These are phyloP conservation scores for Gisinianus flammeolus DNA, from an alignment of 2,888 invertebrate genomes.

Conservation along the genomic window DNA sequence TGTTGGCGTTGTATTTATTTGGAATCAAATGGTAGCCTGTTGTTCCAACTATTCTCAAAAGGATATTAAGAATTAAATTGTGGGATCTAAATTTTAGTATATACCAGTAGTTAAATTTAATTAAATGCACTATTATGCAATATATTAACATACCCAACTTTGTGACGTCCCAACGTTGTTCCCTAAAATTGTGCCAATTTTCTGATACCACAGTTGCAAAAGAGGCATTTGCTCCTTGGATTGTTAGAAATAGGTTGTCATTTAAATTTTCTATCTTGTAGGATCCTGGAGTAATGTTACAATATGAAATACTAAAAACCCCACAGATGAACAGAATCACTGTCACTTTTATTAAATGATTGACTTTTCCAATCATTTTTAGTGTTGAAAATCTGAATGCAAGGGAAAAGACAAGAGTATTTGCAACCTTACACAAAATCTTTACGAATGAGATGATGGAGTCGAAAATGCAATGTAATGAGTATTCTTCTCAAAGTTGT, in stretches of 20 bases:
- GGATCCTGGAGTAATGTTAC: slow-evolving; percentile 41
- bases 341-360: background rate
- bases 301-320: slow-evolving; percentile 16
- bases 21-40: slow-evolving; percentile 46
- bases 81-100: background rate
- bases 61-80: background rate
- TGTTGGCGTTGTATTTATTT: slow-evolving; percentile 49
- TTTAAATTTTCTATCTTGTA: slow-evolving; percentile 52
- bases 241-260: slow-evolving; percentile 51
- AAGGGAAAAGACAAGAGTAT: too few species aligned
- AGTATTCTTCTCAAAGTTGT: too few species aligned
- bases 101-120: background rate
- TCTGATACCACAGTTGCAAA: slow-evolving; percentile 54
- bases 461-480: too few species aligned
- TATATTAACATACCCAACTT: slow-evolving; percentile 45
- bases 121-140: background rate
- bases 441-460: too few species aligned
- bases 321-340: background rate
- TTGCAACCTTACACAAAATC: too few species aligned
- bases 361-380: background rate
- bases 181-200: slow-evolving; percentile 55
- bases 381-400: background rate
- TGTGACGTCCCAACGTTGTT: slow-evolving; percentile 53
- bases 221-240: slow-evolving; percentile 52
- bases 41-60: background rate